Evolutionary conservation across 2,797 vertebrate genomes (phyloP), one percentile per base, ranked within the genome.

Genomic region (Prionace glauca): DNA sequence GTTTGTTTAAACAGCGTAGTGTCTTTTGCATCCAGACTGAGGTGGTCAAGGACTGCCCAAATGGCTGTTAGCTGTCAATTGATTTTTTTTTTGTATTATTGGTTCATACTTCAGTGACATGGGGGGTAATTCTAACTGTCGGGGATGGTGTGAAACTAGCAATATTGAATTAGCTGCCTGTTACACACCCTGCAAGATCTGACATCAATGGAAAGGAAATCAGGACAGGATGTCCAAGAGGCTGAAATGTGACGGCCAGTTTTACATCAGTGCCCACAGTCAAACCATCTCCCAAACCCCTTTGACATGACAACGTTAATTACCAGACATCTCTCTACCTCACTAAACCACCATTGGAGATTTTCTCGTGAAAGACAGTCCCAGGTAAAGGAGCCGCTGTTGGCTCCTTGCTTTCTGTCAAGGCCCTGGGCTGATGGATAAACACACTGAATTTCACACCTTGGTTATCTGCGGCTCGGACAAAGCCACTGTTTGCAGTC

Each of bases 401-500:
- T 97, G 98, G 97, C 96, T 99, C 99, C 97, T 99, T 99, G 93
- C 98, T 99, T 96, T 99, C 99, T 0, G 99, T 99, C 96, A 99
- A 96, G 0, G 99, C 99, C 88, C 99, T 97, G 0, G 99, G 99
- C 95, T 99, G 98, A 97, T 99, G 99, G 95, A 99, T 97, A 96
- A 99, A 99, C 92, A 99, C 99, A 56, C 98, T 99, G 97, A 98
- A 99, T 41, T 97, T 98, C 95, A 99, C 98, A 0, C 98, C 98
- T 97, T 99, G 99, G 97, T 99, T 99, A 96, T 98, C 98, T 0
- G 99, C 99, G 1, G 99, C 98, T 95, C 99, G 98, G 90, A 99
- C 98, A 95, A 99, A 99, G 29, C 99, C 98, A 67, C 98, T 99
- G 96, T 99, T 99, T 11, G 99, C 99, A 0, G 99, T 99, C 98